Evolutionary conservation across 2,113 vertebrate genomes (phyloP), one percentile per base, ranked within the genome.

Genomic region (Lepus timidus): DNA sequence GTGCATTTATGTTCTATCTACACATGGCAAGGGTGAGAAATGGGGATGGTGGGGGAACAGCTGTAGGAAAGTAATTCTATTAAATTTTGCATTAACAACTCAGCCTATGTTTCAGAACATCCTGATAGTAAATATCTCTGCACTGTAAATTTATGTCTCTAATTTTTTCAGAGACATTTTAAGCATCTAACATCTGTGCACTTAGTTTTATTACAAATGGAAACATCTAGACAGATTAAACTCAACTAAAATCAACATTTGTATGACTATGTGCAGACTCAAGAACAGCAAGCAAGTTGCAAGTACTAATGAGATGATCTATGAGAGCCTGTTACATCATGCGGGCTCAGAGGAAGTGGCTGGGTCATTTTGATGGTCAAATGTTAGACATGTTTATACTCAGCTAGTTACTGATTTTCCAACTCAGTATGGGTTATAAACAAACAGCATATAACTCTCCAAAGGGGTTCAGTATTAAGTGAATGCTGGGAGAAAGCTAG

Each of bases 201-300:
- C 51, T 44, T 31, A 67, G 22, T 93, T 88, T 91, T 86, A 76
- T 82, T 83, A 85, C 4, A 73, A 81, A 96, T 17, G 83, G 10
- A 36, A 96, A 91, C 52, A 76, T 95, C 91, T 88, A 87, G 84
- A 82, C 55, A 94, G 88, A 83, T 74, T 55, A 91, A 94, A 68
- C 39, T 52, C 88, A 89, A 86, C 71, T 85, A 92, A 96, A 91
- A 44, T 90, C 71, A 94, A 95, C 70, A 92, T 93, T 95, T 92
- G 78, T 85, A 29, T 83, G 62, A 76, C 82, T n/a, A 13, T 65
- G 55, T 71, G 36, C 19, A 68, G 23, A 75, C 76, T 94, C 9
- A 68, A 89, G 71, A 92, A 82, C 2, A 95, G 70, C 9, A 91
- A 85, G 74, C 49, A 67, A 95, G 62, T 76, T 94, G 65, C 6